A percentile compares a stretch with the other conserved stretches of the same genome.
phyloP scores from a whole-genome alignment of 2,797 vertebrate species.

The Rallus crepitans region DNA sequence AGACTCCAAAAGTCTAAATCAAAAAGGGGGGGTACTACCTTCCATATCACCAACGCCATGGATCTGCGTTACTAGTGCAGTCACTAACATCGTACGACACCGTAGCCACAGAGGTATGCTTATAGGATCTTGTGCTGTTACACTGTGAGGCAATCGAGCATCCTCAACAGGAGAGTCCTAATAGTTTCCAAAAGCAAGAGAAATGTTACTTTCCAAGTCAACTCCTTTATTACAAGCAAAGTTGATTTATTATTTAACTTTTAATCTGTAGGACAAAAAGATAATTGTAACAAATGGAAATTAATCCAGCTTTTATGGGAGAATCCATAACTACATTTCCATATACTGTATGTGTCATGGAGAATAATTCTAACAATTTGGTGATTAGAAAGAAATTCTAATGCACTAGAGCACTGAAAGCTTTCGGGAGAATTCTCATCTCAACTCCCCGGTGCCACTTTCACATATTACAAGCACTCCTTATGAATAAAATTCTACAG shows the following conservation, averaged over 20 bases:
- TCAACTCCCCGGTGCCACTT: neutral
- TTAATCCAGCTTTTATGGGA: neutral
- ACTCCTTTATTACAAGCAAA: neutral
- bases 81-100: slow-evolving; percentile 82
- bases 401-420: neutral
- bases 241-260: neutral
- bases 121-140: slow-evolving; percentile 81
- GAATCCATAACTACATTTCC: neutral
- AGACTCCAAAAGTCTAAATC: neutral
- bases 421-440: neutral
- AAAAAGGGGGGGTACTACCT: slow-evolving; percentile 68
- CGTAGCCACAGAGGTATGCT: slow-evolving; percentile 85
- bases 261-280: neutral
- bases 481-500: neutral
- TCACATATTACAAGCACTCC: neutral
- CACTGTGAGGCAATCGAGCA: slow-evolving; percentile 39
- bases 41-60: slow-evolving; percentile 61
- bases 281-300: neutral
- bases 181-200: slow-evolving; percentile 24
- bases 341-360: neutral
- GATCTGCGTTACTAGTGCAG: slow-evolving; percentile 80
- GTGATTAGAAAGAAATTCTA: neutral
- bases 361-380: neutral
- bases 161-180: slow-evolving; percentile 4
- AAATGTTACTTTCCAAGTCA: neutral